Evolutionary conservation across 2,888 invertebrate genomes (phyloP).

Genomic region (Gandaritis pyraliata): DNA sequence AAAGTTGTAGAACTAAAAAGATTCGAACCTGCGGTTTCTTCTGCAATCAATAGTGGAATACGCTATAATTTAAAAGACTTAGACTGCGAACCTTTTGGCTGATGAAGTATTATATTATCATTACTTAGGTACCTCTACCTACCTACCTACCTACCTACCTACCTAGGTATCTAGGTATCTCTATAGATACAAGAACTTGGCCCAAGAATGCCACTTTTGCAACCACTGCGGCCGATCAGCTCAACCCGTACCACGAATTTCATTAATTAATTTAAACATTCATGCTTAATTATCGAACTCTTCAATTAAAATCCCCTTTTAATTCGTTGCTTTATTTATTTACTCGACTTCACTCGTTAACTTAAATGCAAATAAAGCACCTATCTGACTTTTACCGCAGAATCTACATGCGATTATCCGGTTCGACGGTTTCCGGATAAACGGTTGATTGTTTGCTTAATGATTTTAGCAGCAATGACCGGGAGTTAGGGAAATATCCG

Average conservation of each 20-base stretch:
- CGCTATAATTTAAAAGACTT: too few relatives aligned
- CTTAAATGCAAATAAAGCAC: constrained; percentile 53
- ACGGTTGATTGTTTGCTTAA: constrained; percentile 54
- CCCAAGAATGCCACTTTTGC: constrained; percentile 46
- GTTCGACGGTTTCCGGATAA: constrained; percentile 47
- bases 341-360: constrained; percentile 55
- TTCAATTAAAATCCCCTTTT: constrained; percentile 77
- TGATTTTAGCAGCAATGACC: constrained; percentile 52
- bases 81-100: too few relatives aligned
- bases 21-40: constrained; percentile 48
- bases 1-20: neutral
- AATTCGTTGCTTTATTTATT: constrained; percentile 77
- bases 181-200: too few relatives aligned
- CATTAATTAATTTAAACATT: constrained; percentile 81
- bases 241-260: constrained; percentile 63
- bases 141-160: too few relatives aligned
- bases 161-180: too few relatives aligned
- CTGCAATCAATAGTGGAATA: too few relatives aligned
- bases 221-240: constrained; percentile 58
- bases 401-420: constrained; percentile 50
- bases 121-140: too few relatives aligned
- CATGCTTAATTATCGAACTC: constrained; percentile 81
- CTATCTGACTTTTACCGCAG: constrained; percentile 51
- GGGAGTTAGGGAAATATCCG: constrained; percentile 17
- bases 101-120: too few relatives aligned